Evolutionary conservation across 2,888 invertebrate species (phyloP), one percentile per base, ranked within the genome.

Genomic region (Willowsia nigromaculata): DNA sequence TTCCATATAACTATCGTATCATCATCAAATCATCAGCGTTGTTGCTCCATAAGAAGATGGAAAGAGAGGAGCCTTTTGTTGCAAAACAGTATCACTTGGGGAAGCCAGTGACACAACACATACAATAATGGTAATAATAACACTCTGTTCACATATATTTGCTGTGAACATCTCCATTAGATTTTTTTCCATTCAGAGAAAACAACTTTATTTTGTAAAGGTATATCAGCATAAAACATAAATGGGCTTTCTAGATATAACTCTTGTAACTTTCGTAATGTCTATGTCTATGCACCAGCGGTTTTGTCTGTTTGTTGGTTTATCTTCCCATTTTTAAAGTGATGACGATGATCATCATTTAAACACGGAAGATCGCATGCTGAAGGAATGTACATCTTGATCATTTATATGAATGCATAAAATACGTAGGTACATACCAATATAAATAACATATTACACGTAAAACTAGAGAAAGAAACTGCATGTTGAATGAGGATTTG

Each of bases 81-180:
- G 30, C 30, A 71, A 83, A 65, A 84, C 9, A 25, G 68, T 84
- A 68, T 84, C 71, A 37, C 56, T 84, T 71, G 53, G 47, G 22
- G 13, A 78, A 53, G 53, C 74, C 50, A 1, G 43, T 71, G 22
- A 9, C 9, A 22, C 4, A n/a, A 71, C 81, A 47, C 50, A 50
- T 15, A 15, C 18, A 81, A 37, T 33, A 22, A 56, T 18, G 40
- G 33, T 59, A 65, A 62, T 33, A 33, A 83, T 62, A 59, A 84
- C 71, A 18, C 30, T 82, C 68, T 74, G 25, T 40, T 43, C 59
- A 82, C 37, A 78, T 18, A 62, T 65, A 78, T 59, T 47, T 65
- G 74, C 62, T 76, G 85, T 78, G 76, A 85, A 85, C 85, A 85
- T 85, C 85, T 85, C 85, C 62, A 85, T 85, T 85, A 85, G 62